Evolutionary conservation across 2,888 invertebrate species (phyloP).

Genomic region (Clistopyga incitator): DNA sequence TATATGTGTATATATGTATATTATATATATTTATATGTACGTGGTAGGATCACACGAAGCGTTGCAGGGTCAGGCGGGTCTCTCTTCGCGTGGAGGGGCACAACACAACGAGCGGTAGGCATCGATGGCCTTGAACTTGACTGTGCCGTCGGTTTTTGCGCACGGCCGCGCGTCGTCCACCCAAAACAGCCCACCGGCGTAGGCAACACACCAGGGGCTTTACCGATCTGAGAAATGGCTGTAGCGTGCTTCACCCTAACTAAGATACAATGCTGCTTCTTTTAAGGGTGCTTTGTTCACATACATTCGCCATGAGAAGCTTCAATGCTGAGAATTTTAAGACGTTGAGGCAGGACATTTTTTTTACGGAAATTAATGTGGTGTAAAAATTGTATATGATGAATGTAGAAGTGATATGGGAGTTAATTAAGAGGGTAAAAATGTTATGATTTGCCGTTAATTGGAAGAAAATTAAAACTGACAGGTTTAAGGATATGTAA

Average conservation of each 20-base stretch:
- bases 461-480: not conserved
- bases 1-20: too few relatives aligned
- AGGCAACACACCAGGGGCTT: conserved; percentile 63
- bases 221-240: conserved; percentile 13
- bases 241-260: not conserved
- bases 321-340: too few relatives aligned
- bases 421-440: too few relatives aligned
- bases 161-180: conserved; percentile 71
- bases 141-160: conserved; percentile 77
- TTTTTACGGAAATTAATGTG: too few relatives aligned
- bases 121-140: conserved; percentile 81
- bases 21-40: conserved; percentile 5
- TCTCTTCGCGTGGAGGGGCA: conserved; percentile 52
- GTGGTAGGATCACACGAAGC: conserved; percentile 17
- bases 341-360: too few relatives aligned
- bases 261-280: not conserved
- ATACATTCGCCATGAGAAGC: not conserved
- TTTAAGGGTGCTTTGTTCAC: not conserved
- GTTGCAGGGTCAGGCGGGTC: conserved; percentile 53
- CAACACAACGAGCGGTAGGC: conserved; percentile 49
- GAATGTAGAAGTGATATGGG: too few relatives aligned
- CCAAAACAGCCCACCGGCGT: conserved; percentile 78
- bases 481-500: not conserved
- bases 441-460: not conserved
- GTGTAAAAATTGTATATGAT: too few relatives aligned